phyloP scores from a whole-genome alignment of 2,888 invertebrate species.

The Megamerina dolium region DNA sequence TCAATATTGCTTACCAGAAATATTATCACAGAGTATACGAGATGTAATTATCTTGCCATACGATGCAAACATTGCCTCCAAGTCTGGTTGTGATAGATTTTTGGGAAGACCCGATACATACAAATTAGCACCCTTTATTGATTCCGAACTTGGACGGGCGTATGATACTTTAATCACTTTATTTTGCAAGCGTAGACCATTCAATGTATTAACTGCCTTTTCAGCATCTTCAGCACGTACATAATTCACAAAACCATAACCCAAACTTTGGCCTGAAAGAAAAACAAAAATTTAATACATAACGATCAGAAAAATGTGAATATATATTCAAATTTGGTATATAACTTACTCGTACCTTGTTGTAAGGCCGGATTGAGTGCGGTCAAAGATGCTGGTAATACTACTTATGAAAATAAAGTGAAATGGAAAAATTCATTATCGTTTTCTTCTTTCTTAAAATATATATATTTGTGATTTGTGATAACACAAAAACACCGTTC shows the following conservation, averaged over 20 bases:
- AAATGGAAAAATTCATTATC: too few species aligned
- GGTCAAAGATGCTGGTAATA: slow-evolving; percentile 47
- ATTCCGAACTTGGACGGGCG: slow-evolving; percentile 95
- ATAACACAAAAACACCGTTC: too few species aligned
- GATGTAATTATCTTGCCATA: slow-evolving; percentile 96
- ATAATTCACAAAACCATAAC: slow-evolving; percentile 99
- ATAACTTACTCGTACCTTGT: slow-evolving; percentile 37
- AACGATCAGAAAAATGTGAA: background rate
- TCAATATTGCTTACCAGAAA: slow-evolving; percentile 49
- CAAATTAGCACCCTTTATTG: slow-evolving; percentile 95
- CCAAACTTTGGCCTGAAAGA: slow-evolving; percentile 83
- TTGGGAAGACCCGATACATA: slow-evolving; percentile 97
- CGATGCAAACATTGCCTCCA: slow-evolving; percentile 90
- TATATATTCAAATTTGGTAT: background rate
- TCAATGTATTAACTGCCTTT: slow-evolving; percentile 96
- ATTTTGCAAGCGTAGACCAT: slow-evolving; percentile 96
- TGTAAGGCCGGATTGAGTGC: slow-evolving; percentile 48
- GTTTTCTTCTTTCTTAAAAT: too few species aligned
- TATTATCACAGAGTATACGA: slow-evolving; percentile 92
- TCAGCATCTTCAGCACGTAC: slow-evolving; percentile 96
- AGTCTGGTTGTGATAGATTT: slow-evolving; percentile 91
- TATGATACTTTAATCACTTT: slow-evolving; percentile 99
- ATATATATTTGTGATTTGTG: too few species aligned
- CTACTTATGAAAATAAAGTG: slow-evolving; percentile 25
- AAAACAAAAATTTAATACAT: slow-evolving; percentile 3